Percentiles rank a stretch among this genome's conserved stretches.
Conservation (phyloP, 2,888 invertebrate genomes). For the Nemotelus pantherinus region DNA sequence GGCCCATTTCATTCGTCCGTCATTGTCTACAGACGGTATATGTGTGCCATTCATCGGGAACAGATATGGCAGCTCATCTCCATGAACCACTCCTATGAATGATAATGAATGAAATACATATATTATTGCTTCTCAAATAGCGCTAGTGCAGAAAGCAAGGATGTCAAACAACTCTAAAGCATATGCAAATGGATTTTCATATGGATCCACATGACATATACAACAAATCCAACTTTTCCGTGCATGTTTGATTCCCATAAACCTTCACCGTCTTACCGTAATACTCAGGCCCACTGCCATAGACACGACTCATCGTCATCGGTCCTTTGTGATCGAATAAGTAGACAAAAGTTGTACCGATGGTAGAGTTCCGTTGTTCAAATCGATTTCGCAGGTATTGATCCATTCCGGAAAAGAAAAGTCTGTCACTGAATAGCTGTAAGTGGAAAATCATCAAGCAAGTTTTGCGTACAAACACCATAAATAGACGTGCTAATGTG, state of each 20-base stretch:
- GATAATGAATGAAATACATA: neutral
- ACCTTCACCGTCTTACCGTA: slow-evolving; percentile 55
- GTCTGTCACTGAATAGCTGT: slow-evolving; percentile 74
- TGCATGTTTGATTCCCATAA: no score
- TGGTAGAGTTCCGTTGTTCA: slow-evolving; percentile 46
- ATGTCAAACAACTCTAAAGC: slow-evolving; percentile 37
- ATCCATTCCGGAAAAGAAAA: slow-evolving; percentile 70
- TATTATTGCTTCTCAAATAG: neutral
- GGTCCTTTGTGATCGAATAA: slow-evolving; percentile 70
- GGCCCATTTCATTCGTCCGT: slow-evolving; percentile 20
- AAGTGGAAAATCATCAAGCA: slow-evolving; percentile 51
- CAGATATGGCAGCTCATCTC: slow-evolving; percentile 79
- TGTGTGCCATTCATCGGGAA: slow-evolving; percentile 66
- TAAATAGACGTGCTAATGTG: no score
- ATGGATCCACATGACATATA: no score
- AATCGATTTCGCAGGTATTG: slow-evolving; percentile 68
- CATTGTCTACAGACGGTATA: neutral
- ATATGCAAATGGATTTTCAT: slow-evolving; percentile 65
- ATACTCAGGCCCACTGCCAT: slow-evolving; percentile 68
- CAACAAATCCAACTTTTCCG: no score
- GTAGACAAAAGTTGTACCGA: slow-evolving; percentile 70
- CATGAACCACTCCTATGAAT: slow-evolving; percentile 74
- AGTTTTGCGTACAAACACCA: no score
- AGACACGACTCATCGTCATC: slow-evolving; percentile 72
- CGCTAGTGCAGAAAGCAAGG: neutral